These are phyloP conservation scores for Amphiprion clarkii DNA, from an alignment of 2,797 vertebrate species.

Conservation along the genomic window DNA sequence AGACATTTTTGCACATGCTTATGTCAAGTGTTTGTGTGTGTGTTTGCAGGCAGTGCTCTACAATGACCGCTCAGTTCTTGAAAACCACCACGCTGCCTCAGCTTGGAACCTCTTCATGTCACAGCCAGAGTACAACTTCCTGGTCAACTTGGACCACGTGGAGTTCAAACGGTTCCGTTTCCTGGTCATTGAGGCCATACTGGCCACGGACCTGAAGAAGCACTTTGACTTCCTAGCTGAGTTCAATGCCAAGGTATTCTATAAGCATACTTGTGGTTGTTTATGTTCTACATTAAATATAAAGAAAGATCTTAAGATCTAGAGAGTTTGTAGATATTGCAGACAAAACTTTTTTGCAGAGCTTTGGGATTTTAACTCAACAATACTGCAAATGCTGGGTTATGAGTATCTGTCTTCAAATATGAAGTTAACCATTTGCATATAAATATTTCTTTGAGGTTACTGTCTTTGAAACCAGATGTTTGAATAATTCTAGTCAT, in stretches of 20 bases:
- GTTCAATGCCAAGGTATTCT: constrained; percentile 95
- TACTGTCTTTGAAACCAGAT: background rate
- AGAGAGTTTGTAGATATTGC: background rate
- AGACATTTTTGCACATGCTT: constrained; percentile 1
- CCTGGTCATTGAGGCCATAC: constrained; percentile 97
- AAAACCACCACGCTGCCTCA: constrained; percentile 97
- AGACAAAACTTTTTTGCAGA: too few relatives aligned
- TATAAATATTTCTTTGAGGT: background rate
- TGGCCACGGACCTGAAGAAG: constrained; percentile 98
- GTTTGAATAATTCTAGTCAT: background rate
- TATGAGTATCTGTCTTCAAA: background rate
- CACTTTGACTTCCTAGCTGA: constrained; percentile 98
- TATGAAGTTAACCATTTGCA: background rate
- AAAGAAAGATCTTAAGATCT: background rate
- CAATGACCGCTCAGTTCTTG: constrained; percentile 97
- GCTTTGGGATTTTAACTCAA: background rate
- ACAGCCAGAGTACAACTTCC: constrained; percentile 95
- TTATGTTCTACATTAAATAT: background rate
- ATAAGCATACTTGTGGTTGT: background rate
- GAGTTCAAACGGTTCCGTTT: constrained; percentile 99
- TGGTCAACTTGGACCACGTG: constrained; percentile 93
- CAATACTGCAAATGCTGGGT: background rate
- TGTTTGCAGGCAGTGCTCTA: constrained; percentile 93
- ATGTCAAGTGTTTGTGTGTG: constrained; percentile 30
- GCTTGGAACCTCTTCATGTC: constrained; percentile 99